Base-by-base conservation (phyloP, 2,797 vertebrate genomes). In the Buphagus erythrorhynchus region DNA sequence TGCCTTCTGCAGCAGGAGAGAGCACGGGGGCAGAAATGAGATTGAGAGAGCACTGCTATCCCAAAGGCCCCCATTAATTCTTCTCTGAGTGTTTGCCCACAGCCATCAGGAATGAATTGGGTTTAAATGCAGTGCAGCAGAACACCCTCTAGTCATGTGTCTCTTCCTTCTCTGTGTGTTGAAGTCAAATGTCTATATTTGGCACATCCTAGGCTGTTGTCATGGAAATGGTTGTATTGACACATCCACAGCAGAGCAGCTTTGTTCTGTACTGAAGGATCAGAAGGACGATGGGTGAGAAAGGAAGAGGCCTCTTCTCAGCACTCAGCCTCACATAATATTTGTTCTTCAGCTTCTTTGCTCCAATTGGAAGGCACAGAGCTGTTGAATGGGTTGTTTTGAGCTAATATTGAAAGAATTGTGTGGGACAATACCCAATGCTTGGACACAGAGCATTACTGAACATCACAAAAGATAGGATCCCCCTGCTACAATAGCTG, bases 171-270 rank as follows among this genome's bases (percentile, higher is more conserved):
- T 72, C 89, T 84, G 52, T 93, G 89, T 84, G 67, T 82, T 91
- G 87, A 82, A 91, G 94, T 81, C 43, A 75, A 76, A 93, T 87
- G 42, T 95, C 96, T 97, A 90, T 97, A 97, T 97, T 96, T 97
- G 96, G 95, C 94, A 92, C 68, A 85, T 92, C 59, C 72, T 54
- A 90, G 95, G 86, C 93, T 95, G 97, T 97, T 97, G 97, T 97
- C 97, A 97, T 97, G 96, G 97, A 96, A 97, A 97, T 97, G 35
- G 92, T 82, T 92, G 80, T 93, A 96, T 96, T 97, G 96, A 96
- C 84, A 95, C 86, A 92, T 95, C 90, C 80, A 89, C 51, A 73
- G 96, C 80, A 79, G 83, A 93, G 84, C 91, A 93, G 79, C 82
- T 96, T 96, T 94, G 86, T 76, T 94, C 79, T 65, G 25, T 76